Percentiles rank a stretch among this genome's conserved stretches.
Conservation (phyloP, 2,797 vertebrate species). For the Scarus forsteni region DNA sequence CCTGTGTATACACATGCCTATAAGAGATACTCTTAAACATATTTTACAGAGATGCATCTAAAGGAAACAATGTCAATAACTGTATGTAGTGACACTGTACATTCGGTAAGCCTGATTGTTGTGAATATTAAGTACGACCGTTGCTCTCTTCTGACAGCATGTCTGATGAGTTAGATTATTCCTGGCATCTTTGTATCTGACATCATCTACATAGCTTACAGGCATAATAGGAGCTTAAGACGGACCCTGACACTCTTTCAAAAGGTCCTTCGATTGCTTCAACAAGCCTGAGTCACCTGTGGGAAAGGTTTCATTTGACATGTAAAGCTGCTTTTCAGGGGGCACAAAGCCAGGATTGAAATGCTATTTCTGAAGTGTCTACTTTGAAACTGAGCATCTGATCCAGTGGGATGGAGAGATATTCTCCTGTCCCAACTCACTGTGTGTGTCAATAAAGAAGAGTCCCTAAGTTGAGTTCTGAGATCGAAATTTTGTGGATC, state of each 20-base stretch:
- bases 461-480: not conserved
- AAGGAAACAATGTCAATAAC: not conserved
- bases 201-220: not conserved
- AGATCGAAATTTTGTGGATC: not conserved
- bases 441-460: not conserved
- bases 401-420: not conserved
- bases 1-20: no score
- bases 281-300: constrained; percentile 26
- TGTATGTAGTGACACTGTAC: constrained; percentile 1
- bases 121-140: not conserved
- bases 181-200: constrained; percentile 14
- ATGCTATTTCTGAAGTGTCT: constrained; percentile 12
- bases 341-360: not conserved
- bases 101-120: not conserved
- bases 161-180: not conserved
- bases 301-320: constrained; percentile 15
- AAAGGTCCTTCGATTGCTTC: constrained; percentile 27
- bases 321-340: constrained; percentile 18
- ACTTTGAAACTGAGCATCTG: constrained; percentile 4
- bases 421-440: not conserved
- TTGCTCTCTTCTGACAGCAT: not conserved
- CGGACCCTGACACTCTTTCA: constrained; percentile 19
- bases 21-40: no score
- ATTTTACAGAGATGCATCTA: no score
- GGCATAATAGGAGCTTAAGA: constrained; percentile 23